Base-by-base conservation (phyloP, 2,888 invertebrate genomes). In the Microctonus hyperodae region DNA sequence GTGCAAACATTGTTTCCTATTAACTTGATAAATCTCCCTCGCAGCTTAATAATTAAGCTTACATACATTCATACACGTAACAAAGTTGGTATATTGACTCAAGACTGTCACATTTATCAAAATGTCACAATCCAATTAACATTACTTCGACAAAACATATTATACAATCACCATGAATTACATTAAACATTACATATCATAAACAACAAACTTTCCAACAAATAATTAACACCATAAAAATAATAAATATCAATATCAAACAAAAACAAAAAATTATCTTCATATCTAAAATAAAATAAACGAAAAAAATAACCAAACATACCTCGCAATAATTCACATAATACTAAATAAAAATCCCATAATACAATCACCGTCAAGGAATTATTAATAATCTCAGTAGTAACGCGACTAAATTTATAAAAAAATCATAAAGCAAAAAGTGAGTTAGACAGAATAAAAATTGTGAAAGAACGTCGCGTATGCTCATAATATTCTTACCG, bases 401-500 rank as follows among this genome's bases (percentile, higher is more conserved):
- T 2, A 11, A 11, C 1, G 3, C 6, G 37, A 37, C n/a, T 37
- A 37, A 4, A 11, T 13, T 2, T n/a, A n/a, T 37, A n/a, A 37
- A n/a, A n/a, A n/a, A n/a, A 13, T 1, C 37, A 44, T 16, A 44
- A 44, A 16, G 16, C 16, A n/a, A n/a, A n/a, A n/a, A n/a, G n/a
- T n/a, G n/a, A n/a, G n/a, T n/a, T n/a, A n/a, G n/a, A n/a, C n/a
- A n/a, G n/a, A n/a, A n/a, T n/a, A n/a, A n/a, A n/a, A 44, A 6
- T 44, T 16, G 20, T 20, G n/a, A 7, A 16, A 16, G 16, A 44
- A 44, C 9, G 16, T 44, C 16, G 44, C 16, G 16, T 44, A 44
- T 16, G 44, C 40, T n/a, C 5, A 59, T 59, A 59, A 23, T 59
- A 59, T 59, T 59, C 23, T 59, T 40, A 40, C 23, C 25, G 59